These are phyloP conservation scores for Megaceryle maxima DNA, from an alignment of 2,113 vertebrate species.

Conservation along the genomic window DNA sequence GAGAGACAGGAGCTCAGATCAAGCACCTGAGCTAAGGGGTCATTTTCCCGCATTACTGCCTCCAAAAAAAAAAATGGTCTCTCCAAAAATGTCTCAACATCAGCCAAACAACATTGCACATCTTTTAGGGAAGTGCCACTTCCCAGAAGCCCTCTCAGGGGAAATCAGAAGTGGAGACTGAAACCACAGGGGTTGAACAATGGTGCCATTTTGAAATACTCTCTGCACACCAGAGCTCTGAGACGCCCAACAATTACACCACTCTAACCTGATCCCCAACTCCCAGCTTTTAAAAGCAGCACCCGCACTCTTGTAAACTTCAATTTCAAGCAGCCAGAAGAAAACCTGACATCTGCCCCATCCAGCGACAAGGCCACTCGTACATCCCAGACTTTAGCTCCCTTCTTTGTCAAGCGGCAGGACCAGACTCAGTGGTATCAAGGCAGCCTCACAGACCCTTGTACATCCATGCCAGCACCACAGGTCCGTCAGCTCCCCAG, in stretches of 20 bases:
- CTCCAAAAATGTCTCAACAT: background rate
- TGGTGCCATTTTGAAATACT: background rate
- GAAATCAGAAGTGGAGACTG: background rate
- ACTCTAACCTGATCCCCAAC: accelerated
- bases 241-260: background rate
- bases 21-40: background rate
- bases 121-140: background rate
- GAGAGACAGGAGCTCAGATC: background rate
- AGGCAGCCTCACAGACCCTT: background rate
- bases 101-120: background rate
- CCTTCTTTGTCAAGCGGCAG: background rate
- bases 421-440: background rate
- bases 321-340: background rate
- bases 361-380: accelerated
- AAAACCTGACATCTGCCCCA: background rate
- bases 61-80: background rate
- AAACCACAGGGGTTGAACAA: accelerated
- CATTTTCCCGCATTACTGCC: background rate
- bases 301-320: accelerated
- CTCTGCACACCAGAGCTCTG: accelerated
- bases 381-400: background rate
- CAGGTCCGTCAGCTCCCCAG: accelerated
- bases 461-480: accelerated
- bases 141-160: background rate
- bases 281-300: background rate